Evolutionary conservation across 2,113 vertebrate genomes (phyloP).

Genomic region (Leptodactylus fuscus): DNA sequence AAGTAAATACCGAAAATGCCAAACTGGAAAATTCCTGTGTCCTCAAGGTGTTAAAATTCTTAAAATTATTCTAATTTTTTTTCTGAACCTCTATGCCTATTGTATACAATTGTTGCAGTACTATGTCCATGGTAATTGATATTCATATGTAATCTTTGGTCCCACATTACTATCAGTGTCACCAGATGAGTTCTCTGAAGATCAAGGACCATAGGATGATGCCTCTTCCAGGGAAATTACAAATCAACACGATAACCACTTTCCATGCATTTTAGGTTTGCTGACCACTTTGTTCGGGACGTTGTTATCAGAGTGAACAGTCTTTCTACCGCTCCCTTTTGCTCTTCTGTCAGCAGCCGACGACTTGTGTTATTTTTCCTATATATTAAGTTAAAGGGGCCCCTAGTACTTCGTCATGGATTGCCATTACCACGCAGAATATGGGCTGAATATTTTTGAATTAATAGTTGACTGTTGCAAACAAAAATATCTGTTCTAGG

Average conservation of each 20-base stretch:
- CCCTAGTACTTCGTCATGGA: not conserved
- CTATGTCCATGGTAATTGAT: too few species aligned
- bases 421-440: not conserved
- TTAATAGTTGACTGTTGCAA: too few species aligned
- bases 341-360: constrained; percentile 26
- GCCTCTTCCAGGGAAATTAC: not conserved
- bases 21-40: too few species aligned
- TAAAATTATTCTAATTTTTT: too few species aligned
- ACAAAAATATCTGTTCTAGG: too few species aligned
- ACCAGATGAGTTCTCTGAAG: constrained; percentile 1
- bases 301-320: constrained; percentile 40
- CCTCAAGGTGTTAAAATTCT: too few species aligned
- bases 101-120: too few species aligned
- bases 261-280: not conserved
- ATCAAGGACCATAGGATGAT: not conserved
- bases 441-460: too few species aligned
- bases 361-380: not conserved
- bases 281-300: not conserved
- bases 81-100: too few species aligned
- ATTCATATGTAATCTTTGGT: too few species aligned
- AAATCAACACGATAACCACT: not conserved
- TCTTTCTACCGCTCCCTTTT: not conserved
- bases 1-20: too few species aligned
- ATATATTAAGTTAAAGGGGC: not conserved
- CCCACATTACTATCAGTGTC: not conserved